Base-by-base conservation (phyloP, 2,113 vertebrate genomes). In the Callithrix jacchus region DNA sequence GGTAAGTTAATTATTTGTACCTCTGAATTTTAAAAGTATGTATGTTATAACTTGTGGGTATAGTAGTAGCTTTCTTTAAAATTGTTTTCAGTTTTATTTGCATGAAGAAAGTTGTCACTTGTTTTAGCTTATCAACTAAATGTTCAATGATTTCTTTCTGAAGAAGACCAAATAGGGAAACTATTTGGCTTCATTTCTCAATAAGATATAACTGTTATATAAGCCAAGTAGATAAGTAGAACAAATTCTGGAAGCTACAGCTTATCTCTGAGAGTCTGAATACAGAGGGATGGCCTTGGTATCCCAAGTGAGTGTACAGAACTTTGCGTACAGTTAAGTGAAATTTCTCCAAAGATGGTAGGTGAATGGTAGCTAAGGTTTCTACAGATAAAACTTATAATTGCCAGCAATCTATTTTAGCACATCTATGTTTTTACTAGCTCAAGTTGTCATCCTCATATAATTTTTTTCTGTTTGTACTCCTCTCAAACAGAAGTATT, bases 1-100 rank as follows among this genome's bases (percentile, higher is more conserved):
- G 98, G 98, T 99, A 98, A 98, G 95, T 89, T 73, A 90, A 93
- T 71, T 71, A 47, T 93, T 94, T 87, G 16, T 89, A 91, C 30
- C 84, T 93, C 40, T 40, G 8, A 89, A 66, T 90, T 96, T 58
- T 70, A 21, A 84, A 93, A 87, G 13, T 37, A 47, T 54, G 2
- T 84, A 37, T 70, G 18, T 56, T 94, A 20, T 68, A 89, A 81
- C 20, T 91, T 37, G 70, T 56, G 76, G 18, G 16, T 42, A 45
- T 64, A 56, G 37, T 68, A 82, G 25, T 71, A 81, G 71, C 82
- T 94, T 80, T 80, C 42, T 81, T 89, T 74, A 86, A 70, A 95
- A 47, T 40, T 81, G 27, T 10, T 93, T 52, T 73, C 82, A 35
- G 32, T 64, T 91, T 94, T 82, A 76, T 89, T 91, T 96, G 32